Evolutionary conservation across 1,140 invertebrate species (phyloP).

Genomic region (Homarus americanus): DNA sequence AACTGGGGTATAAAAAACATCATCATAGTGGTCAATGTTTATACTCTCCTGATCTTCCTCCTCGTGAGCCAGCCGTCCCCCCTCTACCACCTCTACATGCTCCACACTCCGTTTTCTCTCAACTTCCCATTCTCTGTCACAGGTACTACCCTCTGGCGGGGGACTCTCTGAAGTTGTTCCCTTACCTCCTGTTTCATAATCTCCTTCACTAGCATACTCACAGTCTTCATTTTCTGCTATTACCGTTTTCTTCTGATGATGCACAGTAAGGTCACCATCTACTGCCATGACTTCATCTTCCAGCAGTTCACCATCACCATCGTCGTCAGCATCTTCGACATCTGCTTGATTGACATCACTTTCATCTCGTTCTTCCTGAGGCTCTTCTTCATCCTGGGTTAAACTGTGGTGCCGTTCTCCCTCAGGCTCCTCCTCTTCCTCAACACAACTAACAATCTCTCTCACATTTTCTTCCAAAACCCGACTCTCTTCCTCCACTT

Average conservation of each 20-base stretch:
- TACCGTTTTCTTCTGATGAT: not conserved
- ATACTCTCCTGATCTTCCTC: not conserved
- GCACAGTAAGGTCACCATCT: not conserved
- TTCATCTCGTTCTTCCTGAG: not conserved
- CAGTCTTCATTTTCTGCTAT: not conserved
- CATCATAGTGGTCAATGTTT: not conserved
- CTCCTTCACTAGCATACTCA: not conserved
- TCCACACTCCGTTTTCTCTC: constrained; percentile 33
- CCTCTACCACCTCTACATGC: not conserved
- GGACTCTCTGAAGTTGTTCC: not conserved
- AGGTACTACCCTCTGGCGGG: not conserved
- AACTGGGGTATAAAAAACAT: not conserved
- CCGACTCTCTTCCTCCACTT: not conserved
- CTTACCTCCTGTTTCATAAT: not conserved
- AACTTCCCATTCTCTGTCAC: constrained; percentile 9
- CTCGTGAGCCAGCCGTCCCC: not conserved
- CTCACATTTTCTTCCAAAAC: not conserved
- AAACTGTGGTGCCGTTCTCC: no score
- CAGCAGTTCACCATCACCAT: not conserved
- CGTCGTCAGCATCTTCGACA: not conserved
- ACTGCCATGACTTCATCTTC: not conserved
- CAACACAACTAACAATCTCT: not conserved
- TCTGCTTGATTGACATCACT: not conserved
- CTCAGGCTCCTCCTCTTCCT: not conserved
- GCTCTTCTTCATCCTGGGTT: not conserved